Evolutionary conservation across 2,888 invertebrate species (phyloP), one percentile per base, ranked within the genome.

Genomic region (Tiliacea aurago): DNA sequence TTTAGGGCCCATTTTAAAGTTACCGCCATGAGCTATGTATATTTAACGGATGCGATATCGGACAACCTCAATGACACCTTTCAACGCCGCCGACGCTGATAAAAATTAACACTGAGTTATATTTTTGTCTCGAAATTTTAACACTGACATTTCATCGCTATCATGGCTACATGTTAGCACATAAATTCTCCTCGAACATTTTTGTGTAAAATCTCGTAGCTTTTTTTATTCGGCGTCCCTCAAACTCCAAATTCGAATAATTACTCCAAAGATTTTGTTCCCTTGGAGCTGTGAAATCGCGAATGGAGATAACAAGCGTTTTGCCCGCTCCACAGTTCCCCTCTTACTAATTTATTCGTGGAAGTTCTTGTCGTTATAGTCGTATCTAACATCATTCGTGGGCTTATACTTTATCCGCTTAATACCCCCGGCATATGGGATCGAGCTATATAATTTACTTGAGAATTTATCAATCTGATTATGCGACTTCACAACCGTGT

Each of bases 261-360:
- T 92, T 91, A 91, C 90, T 89, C 86, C 82, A 86, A 90, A 91
- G 91, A 91, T 90, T 91, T 87, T 88, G 89, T 90, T 90, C 89
- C 82, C 80, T 86, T 84, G 86, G 85, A 91, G 90, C 90, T 91
- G 90, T 91, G 90, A 92, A 93, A 93, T 92, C 90, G 90, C 90
- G 90, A 91, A 90, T 85, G 87, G 84, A 92, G 93, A 93, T 93
- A 94, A 92, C 90, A 91, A 88, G 87, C 90, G 87, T 89, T 90
- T 90, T 91, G 90, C 89, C 89, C 84, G 88, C 89, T 91, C 88
- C 89, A 87, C 85, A 86, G 86, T 91, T 88, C 87, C 90, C 90
- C 88, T 80, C 80, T 84, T 84, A 88, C 90, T 93, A 94, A 94
- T 94, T 94, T 94, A 94, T 94, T 93, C 92, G 89, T 87, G 83